phyloP scores from a whole-genome alignment of 2,888 invertebrate genomes.

The Adelognathus sp. region DNA sequence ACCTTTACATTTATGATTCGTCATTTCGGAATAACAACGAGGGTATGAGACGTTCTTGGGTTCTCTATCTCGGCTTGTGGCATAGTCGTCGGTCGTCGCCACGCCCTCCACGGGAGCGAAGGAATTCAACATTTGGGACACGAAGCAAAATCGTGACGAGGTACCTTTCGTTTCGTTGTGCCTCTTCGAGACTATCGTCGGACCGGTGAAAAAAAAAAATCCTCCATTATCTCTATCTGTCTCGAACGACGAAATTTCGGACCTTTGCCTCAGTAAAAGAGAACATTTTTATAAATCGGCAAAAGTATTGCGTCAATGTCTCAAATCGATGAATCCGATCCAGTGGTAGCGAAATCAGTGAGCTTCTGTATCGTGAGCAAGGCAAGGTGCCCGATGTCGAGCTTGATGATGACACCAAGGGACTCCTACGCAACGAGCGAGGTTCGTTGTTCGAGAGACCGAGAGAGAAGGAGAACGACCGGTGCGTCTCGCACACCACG shows the following conservation, averaged over 20 bases:
- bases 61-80: neutral
- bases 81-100: slow-evolving; percentile 41
- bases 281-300: neutral
- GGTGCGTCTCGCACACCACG: slow-evolving; percentile 46
- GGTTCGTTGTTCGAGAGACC: slow-evolving; percentile 19
- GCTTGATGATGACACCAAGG: slow-evolving; percentile 52
- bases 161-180: slow-evolving; percentile 24
- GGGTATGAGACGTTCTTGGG: slow-evolving; percentile 73
- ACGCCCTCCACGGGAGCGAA: slow-evolving; percentile 52
- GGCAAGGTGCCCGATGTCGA: slow-evolving; percentile 4
- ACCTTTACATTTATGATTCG: slow-evolving; percentile 79
- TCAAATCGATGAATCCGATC: slow-evolving; percentile 31
- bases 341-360: neutral
- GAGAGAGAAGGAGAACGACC: too few relatives aligned
- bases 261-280: neutral
- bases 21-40: slow-evolving; percentile 80
- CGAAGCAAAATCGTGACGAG: slow-evolving; percentile 61
- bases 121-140: slow-evolving; percentile 80
- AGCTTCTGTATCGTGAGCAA: neutral
- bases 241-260: neutral
- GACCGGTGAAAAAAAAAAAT: slow-evolving; percentile 13
- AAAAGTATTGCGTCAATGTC: slow-evolving; percentile 7
- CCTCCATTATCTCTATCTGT: slow-evolving; percentile 9
- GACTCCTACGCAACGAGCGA: slow-evolving; percentile 48
- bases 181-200: neutral